Percentiles rank a stretch among this genome's conserved stretches.
Conservation (phyloP, 2,888 invertebrate genomes). For the Chydorus sphaericus region DNA sequence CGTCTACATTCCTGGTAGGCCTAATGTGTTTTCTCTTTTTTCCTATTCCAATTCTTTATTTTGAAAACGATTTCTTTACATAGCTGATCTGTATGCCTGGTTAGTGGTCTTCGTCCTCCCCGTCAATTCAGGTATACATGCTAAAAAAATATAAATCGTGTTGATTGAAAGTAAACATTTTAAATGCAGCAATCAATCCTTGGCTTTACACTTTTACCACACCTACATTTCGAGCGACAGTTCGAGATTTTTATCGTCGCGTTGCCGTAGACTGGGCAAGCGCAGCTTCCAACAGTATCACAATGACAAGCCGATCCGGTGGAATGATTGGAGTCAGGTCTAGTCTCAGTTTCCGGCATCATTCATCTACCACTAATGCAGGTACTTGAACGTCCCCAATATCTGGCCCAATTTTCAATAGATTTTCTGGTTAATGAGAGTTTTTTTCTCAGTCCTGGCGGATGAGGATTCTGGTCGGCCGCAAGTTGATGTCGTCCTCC, state of each 20-base stretch:
- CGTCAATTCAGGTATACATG: conserved; percentile 46
- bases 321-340: neutral
- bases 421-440: neutral
- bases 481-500: neutral
- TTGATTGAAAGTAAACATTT: too few species aligned
- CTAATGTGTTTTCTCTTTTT: neutral
- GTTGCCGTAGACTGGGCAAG: neutral
- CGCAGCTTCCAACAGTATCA: neutral
- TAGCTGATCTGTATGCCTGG: conserved; percentile 48
- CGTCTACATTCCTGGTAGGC: conserved; percentile 39
- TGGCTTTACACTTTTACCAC: conserved; percentile 49
- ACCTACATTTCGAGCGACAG: conserved; percentile 39
- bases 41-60: neutral
- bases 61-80: conserved; percentile 18
- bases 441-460: neutral
- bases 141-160: too few species aligned
- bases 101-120: conserved; percentile 50
- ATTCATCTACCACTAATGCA: too few species aligned
- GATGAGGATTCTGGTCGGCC: neutral
- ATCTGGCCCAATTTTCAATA: neutral
- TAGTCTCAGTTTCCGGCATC: neutral
- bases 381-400: neutral
- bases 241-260: conserved; percentile 5
- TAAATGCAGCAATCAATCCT: too few species aligned
- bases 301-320: neutral